phyloP scores from a whole-genome alignment of 2,888 invertebrate genomes.

The Pogonocherus hispidulus region DNA sequence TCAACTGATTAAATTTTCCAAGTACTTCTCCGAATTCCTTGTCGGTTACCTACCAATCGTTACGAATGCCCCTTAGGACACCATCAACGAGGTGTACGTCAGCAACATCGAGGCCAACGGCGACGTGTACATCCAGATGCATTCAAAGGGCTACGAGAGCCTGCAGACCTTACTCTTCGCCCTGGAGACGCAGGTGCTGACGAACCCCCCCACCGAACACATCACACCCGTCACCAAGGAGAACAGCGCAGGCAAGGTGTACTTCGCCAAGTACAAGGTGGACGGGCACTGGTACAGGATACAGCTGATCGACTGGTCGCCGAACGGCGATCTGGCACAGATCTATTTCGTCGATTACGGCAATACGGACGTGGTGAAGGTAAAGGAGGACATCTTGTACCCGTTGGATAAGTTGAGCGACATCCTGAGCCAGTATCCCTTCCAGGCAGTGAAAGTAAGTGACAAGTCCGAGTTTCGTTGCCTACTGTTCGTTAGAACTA shows the following conservation, averaged over 20 bases:
- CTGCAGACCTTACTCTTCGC: slow-evolving; percentile 60
- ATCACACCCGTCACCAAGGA: slow-evolving; percentile 54
- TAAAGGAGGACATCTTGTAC: slow-evolving; percentile 65
- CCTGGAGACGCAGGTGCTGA: slow-evolving; percentile 52
- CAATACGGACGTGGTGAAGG: slow-evolving; percentile 66
- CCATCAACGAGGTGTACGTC: slow-evolving; percentile 64
- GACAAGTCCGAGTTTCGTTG: too few relatives aligned
- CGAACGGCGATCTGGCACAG: slow-evolving; percentile 66
- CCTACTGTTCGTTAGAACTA: too few relatives aligned
- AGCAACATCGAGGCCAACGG: slow-evolving; percentile 67
- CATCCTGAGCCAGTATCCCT: slow-evolving; percentile 65
- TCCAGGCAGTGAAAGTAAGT: slow-evolving; percentile 66
- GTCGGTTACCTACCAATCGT: too few relatives aligned
- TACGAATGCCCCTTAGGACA: slow-evolving; percentile 55
- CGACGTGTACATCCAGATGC: slow-evolving; percentile 67
- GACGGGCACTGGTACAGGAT: slow-evolving; percentile 69
- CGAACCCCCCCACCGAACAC: slow-evolving; percentile 44
- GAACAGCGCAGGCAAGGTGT: slow-evolving; percentile 66
- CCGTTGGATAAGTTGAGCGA: slow-evolving; percentile 68
- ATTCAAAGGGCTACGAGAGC: slow-evolving; percentile 60
- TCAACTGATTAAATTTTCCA: too few relatives aligned
- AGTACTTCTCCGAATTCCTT: too few relatives aligned
- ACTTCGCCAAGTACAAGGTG: slow-evolving; percentile 67
- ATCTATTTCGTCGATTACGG: slow-evolving; percentile 74
- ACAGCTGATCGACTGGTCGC: slow-evolving; percentile 66